Base-by-base conservation (phyloP, 1,140 invertebrate genomes). In the Venustaconcha ellipsiformis region DNA sequence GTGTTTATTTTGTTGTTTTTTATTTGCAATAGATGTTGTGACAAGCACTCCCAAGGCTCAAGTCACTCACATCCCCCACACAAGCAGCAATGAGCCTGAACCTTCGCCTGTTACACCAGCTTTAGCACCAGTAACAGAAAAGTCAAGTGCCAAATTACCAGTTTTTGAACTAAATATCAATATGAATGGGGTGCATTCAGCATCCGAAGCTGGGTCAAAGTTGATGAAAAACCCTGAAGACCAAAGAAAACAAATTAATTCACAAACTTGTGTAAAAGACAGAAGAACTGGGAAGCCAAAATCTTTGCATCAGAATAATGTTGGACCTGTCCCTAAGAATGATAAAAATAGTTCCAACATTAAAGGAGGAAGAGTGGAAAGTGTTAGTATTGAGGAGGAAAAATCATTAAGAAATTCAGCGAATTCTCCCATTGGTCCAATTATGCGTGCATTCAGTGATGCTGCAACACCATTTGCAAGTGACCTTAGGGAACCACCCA, bases 1-100 rank as follows among this genome's bases (percentile, higher is more conserved):
- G 56, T 68, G 67, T 68, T 68, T 20, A 59, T 18, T 58, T 69
- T n/a, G 12, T 26, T 58, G 56, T 58, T 14, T 69, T 56, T n/a
- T 56, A 56, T 30, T 57, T 64, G 63, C 70, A 59, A 37, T 74
- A 74, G 72, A 74, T 74, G 57, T 74, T 68, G 65, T 74, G 26
- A 74, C 72, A 37, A 74, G 72, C 57, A 74, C 72, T 13, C 72
- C 72, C 3, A 74, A 74, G 48, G 30, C 59, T 18, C 65, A 67
- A 60, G 60, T 14, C 20, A n/a, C 55, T 5, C 17, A 4, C 4
- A 58, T 23, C 48, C 62, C 56, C 17, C 48, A 30, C 56, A 57
- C 55, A 30, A 20, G 8, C 14, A 20, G 23, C 48, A 62, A 12
- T 23, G 70, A 64, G n/a, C 30, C 59, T 20, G 70, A 72, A 13